A percentile compares a stretch with the other conserved stretches of the same genome.
phyloP scores from a whole-genome alignment of 2,113 vertebrate species.

The Serinus canaria region DNA sequence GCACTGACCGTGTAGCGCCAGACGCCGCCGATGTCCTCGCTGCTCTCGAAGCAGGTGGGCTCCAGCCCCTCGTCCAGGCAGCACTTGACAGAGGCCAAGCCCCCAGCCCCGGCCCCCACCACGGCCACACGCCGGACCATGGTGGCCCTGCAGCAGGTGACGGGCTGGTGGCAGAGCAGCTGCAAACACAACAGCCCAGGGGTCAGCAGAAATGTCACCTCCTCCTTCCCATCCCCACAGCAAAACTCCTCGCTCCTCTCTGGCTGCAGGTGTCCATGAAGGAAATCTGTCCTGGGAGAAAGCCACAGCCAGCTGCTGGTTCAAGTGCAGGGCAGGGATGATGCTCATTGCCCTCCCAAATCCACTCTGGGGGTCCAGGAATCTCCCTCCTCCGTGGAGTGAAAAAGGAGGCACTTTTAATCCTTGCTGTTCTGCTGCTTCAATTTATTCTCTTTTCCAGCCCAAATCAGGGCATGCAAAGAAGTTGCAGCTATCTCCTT shows the following conservation, averaged over 20 bases:
- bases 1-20: slow-evolving; percentile 83
- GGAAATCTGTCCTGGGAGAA: background rate
- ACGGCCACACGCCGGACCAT: slow-evolving; percentile 79
- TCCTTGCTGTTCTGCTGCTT: background rate
- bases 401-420: background rate
- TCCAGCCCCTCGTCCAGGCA: slow-evolving; percentile 85
- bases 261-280: accelerated
- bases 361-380: accelerated
- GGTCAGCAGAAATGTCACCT: background rate
- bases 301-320: background rate
- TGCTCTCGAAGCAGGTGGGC: slow-evolving; percentile 87
- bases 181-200: background rate
- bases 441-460: background rate
- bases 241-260: background rate
- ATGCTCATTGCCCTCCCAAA: background rate
- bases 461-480: background rate
- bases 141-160: background rate
- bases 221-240: background rate
- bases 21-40: slow-evolving; percentile 82
- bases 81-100: slow-evolving; percentile 81
- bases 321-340: accelerated
- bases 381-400: background rate
- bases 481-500: background rate
- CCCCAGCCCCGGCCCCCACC: slow-evolving; percentile 81
- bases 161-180: accelerated